These are phyloP conservation scores for Magallana ariakensis DNA, from an alignment of 1,140 invertebrate genomes.

Conservation along the genomic window DNA sequence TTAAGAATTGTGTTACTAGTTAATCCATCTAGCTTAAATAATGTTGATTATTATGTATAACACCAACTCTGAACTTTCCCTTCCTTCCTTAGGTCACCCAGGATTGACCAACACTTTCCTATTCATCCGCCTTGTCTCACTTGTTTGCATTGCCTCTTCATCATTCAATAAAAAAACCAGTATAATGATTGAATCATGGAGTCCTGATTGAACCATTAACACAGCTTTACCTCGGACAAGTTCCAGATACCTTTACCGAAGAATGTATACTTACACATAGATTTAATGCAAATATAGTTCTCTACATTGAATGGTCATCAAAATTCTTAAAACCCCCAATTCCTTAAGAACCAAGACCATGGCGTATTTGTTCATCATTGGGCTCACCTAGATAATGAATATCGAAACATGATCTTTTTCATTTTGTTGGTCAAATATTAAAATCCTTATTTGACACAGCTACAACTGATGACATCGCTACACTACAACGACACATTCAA, in stretches of 20 bases:
- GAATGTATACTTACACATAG: neutral
- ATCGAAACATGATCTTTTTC: constrained; percentile 35
- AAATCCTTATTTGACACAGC: constrained; percentile 52
- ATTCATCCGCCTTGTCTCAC: neutral
- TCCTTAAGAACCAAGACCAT: neutral
- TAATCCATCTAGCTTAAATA: too few relatives aligned
- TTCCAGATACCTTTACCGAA: constrained; percentile 41
- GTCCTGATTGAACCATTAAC: neutral
- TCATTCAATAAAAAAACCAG: neutral
- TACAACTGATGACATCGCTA: constrained; percentile 32
- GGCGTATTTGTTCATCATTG: constrained; percentile 5
- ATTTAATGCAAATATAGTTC: neutral
- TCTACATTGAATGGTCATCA: neutral
- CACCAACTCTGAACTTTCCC: neutral
- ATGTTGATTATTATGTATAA: neutral
- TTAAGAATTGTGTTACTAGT: too few relatives aligned
- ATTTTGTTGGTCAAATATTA: constrained; percentile 40
- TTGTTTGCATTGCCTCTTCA: neutral
- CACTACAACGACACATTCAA: constrained; percentile 25
- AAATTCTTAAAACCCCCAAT: constrained; percentile 1
- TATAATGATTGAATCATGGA: constrained; percentile 28
- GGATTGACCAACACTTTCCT: too few relatives aligned
- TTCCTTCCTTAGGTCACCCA: neutral
- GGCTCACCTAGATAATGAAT: neutral
- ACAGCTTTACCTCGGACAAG: constrained; percentile 20